A percentile compares a stretch with the other conserved stretches of the same genome.
phyloP scores from a whole-genome alignment of 2,888 invertebrate genomes.

The Trilocha varians region DNA sequence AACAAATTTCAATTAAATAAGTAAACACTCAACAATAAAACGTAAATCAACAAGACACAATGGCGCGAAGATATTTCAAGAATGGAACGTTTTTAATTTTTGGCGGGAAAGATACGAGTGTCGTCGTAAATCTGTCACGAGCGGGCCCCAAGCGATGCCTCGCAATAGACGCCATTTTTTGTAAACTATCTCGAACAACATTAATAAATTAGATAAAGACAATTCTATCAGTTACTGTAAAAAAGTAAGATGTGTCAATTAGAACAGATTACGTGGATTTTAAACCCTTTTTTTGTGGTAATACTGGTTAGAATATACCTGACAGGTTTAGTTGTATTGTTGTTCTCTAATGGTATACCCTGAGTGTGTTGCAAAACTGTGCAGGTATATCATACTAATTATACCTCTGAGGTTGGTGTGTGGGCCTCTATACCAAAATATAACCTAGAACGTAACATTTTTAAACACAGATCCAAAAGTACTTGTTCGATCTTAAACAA shows the following conservation, averaged over 20 bases:
- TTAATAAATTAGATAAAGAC: constrained; percentile 1
- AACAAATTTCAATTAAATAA: neutral
- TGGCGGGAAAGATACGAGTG: constrained; percentile 26
- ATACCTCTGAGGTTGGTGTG: no score
- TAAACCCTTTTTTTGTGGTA: neutral
- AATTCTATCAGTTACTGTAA: constrained; percentile 14
- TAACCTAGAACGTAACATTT: no score
- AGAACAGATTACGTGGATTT: neutral
- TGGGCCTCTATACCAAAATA: no score
- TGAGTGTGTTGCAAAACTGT: no score
- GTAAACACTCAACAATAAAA: neutral
- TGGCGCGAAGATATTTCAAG: neutral
- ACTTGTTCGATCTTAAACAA: no score
- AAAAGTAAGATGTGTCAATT: constrained; percentile 18
- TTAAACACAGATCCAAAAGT: no score
- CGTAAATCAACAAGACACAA: no score
- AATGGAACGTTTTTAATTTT: constrained; percentile 1
- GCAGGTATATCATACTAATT: no score
- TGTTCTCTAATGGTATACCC: no score
- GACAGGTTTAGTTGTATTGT: no score
- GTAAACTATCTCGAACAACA: constrained; percentile 21
- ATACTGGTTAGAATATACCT: neutral
- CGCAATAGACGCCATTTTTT: constrained; percentile 32
- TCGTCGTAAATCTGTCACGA: constrained; percentile 63
- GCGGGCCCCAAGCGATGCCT: constrained; percentile 48